Base-by-base conservation (phyloP, 2,113 vertebrate species). In the Carassius gibelio region DNA sequence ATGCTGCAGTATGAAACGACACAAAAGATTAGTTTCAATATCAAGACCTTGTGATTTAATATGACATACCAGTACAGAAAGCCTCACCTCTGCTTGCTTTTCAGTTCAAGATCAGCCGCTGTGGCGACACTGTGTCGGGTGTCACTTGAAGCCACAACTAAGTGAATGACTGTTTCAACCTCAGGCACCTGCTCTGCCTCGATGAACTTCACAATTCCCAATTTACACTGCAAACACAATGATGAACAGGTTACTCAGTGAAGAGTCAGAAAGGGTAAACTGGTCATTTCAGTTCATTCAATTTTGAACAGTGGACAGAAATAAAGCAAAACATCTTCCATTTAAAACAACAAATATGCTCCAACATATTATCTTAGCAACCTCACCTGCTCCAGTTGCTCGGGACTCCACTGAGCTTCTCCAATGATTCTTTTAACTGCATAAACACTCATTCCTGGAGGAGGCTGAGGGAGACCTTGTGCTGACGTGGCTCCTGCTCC, bases 171-270 rank as follows among this genome's bases (percentile, higher is more conserved):
- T 0, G 96, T 96, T 92, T 99, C 98, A 23, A 98, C 95, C 88
- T 99, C 98, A 1, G 97, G 96, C 57, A 99, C 97, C 91, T 99
- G 97, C 85, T 97, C 96, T 4, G 97, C 97, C 91, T 99, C 97
- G 61, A 99, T 96, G 91, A 99, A 99, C 90, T 97, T 99, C 89
- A 99, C 97, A 81, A 99, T 97, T 4, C 98, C 98, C 91, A 99
- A 89, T 83, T 99, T 99, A 92, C 98, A 99, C 98, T 99, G 89
- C 26, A 85, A 8, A 84, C 85, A 90, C 82, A 81, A 89, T 75
- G 61, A 21, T 84, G 17, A 81, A 84, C 0, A 69, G 21, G 15
- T 81, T 66, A 66, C n/a, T 8, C 8, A 34, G 1, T 55, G 8
- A 75, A 10, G 23, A 30, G 55, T n/a, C 61, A 34, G 21, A 26